phyloP scores from a whole-genome alignment of 2,888 invertebrate species.

The Pecten maximus region DNA sequence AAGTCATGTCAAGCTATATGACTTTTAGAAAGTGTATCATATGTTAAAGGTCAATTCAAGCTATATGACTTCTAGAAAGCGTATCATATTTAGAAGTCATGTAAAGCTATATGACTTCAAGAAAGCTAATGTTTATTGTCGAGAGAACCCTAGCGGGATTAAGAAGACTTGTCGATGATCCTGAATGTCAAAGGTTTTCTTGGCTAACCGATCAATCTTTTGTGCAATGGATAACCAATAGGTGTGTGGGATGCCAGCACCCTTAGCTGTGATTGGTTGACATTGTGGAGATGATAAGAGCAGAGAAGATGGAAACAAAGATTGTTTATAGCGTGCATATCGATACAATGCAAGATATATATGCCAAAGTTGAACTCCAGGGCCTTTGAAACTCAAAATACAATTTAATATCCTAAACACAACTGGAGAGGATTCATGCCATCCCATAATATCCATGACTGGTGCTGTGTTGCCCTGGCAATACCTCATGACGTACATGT shows the following conservation, averaged over 20 bases:
- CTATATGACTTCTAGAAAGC: no score
- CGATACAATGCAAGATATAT: background rate
- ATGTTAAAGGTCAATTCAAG: no score
- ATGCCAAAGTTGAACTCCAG: background rate
- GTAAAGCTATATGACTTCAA: no score
- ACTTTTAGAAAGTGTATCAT: no score
- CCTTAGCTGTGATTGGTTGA: background rate
- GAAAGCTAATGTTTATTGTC: no score
- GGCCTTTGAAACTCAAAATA: background rate
- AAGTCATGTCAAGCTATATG: no score
- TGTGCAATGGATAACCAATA: background rate
- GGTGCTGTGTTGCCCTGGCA: background rate
- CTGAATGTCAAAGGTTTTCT: background rate
- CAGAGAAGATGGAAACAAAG: background rate
- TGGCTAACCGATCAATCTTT: background rate
- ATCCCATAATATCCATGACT: background rate
- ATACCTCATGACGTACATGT: constrained; percentile 1
- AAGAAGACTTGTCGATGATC: background rate
- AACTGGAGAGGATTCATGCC: background rate
- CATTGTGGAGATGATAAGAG: background rate
- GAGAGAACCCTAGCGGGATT: background rate
- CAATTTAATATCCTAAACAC: constrained; percentile 20
- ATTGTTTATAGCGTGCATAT: background rate
- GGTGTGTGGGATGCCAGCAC: background rate
- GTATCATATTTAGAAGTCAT: no score